Conservation (phyloP, 1,140 invertebrate species). For the Lordiphosa mommai region DNA sequence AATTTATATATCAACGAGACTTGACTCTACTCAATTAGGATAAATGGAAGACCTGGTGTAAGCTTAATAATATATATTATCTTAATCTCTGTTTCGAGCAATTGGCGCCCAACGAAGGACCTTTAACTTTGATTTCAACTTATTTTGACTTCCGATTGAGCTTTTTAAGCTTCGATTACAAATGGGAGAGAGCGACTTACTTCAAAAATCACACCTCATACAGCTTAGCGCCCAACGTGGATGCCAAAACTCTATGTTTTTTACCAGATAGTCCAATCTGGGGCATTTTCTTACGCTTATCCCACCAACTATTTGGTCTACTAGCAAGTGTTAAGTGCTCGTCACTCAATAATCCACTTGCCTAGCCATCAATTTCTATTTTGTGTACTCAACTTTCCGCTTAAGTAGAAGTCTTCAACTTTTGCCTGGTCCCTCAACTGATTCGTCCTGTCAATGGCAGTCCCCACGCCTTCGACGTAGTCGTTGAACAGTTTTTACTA, state of each 20-base stretch:
- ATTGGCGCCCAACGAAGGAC: not conserved
- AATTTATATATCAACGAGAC: no score
- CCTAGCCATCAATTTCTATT: slow-evolving; percentile 29
- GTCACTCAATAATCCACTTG: slow-evolving; percentile 20
- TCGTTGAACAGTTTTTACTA: slow-evolving; percentile 22
- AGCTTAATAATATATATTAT: no score
- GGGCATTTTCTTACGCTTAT: not conserved
- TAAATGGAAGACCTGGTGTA: not conserved
- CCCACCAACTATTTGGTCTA: not conserved
- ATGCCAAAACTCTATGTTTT: not conserved
- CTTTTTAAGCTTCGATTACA: no score
- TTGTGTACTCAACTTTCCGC: slow-evolving; percentile 16
- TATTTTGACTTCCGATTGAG: no score
- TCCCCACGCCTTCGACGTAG: slow-evolving; percentile 3
- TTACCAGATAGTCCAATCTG: not conserved
- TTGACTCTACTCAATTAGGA: not conserved
- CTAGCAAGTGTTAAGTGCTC: slow-evolving; percentile 11
- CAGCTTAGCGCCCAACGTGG: not conserved
- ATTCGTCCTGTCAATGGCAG: slow-evolving; percentile 1
- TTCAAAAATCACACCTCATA: no score
- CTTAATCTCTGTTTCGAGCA: no score
- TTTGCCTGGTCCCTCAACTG: slow-evolving; percentile 13
- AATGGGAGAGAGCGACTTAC: no score
- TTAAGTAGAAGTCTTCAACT: slow-evolving; percentile 11
- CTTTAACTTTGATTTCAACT: no score